Evolutionary conservation across 2,113 vertebrate genomes (phyloP).

Genomic region (Microtus richardsoni): DNA sequence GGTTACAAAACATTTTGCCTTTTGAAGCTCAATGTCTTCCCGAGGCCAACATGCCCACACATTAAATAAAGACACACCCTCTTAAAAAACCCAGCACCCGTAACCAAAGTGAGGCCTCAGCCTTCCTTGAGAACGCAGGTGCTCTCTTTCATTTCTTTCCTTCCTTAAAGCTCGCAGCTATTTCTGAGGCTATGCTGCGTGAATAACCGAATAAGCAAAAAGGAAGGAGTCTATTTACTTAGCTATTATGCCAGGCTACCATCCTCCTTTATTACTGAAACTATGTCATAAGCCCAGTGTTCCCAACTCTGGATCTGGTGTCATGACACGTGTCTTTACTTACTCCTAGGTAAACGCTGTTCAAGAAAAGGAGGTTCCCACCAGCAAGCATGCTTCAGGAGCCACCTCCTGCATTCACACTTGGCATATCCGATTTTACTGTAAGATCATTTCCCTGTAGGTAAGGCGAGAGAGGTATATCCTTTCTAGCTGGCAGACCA

Average conservation of each 20-base stretch:
- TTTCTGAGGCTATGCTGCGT: conserved; percentile 34
- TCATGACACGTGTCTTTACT: not conserved
- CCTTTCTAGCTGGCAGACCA: not conserved
- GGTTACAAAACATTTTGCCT: conserved; percentile 67
- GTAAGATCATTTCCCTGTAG: fast-evolving
- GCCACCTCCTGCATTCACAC: fast-evolving
- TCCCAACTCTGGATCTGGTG: not conserved
- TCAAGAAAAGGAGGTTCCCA: not conserved
- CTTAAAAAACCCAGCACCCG: conserved; percentile 26
- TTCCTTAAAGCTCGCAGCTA: conserved; percentile 29
- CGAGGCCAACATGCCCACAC: conserved; percentile 73
- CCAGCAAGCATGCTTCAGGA: not conserved
- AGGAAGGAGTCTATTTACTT: conserved; percentile 27
- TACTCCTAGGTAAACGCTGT: not conserved
- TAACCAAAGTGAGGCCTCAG: not conserved
- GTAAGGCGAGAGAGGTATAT: too few species aligned
- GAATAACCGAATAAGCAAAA: conserved; percentile 42
- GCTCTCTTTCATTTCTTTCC: not conserved
- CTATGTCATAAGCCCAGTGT: not conserved
- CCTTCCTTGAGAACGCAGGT: conserved; percentile 58
- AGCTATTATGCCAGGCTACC: not conserved
- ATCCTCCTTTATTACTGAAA: not conserved
- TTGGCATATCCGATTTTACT: not conserved
- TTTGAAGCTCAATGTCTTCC: conserved; percentile 71
- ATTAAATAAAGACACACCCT: conserved; percentile 65